Evolutionary conservation across 2,113 vertebrate species (phyloP).

Genomic region (Coryphaenoides rupestris): DNA sequence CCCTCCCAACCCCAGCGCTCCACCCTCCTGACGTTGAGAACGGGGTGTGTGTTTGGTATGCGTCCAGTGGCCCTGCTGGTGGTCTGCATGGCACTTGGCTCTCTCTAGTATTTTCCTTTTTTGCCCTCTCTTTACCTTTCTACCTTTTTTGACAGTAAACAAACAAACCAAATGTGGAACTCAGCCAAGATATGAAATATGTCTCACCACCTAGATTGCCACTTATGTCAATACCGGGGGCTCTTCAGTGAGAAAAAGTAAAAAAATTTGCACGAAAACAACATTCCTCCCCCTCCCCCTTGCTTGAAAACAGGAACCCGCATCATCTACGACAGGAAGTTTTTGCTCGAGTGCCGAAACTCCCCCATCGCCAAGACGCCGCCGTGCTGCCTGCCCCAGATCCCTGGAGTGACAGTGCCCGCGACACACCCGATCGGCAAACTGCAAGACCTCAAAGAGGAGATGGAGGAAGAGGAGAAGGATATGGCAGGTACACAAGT

Average conservation of each 20-base stretch:
- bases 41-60: constrained; percentile 4
- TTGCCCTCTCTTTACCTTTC: neutral
- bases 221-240: neutral
- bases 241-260: no score
- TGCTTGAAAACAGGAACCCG: constrained; percentile 73
- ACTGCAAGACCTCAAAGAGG: constrained; percentile 83
- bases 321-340: constrained; percentile 93
- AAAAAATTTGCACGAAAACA: neutral
- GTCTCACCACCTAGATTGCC: neutral
- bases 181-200: neutral
- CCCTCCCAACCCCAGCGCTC: neutral
- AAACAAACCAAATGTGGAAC: neutral
- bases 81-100: neutral
- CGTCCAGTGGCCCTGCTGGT: neutral
- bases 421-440: constrained; percentile 77
- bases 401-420: constrained; percentile 83
- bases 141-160: neutral
- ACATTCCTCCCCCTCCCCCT: neutral
- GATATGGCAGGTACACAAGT: constrained; percentile 77
- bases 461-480: constrained; percentile 81
- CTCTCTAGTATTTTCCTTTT: no score
- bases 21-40: neutral
- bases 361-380: constrained; percentile 85
- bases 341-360: constrained; percentile 90
- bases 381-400: constrained; percentile 88